Evolutionary conservation across 2,888 invertebrate genomes (phyloP).

Genomic region (Nomada lathburiana): DNA sequence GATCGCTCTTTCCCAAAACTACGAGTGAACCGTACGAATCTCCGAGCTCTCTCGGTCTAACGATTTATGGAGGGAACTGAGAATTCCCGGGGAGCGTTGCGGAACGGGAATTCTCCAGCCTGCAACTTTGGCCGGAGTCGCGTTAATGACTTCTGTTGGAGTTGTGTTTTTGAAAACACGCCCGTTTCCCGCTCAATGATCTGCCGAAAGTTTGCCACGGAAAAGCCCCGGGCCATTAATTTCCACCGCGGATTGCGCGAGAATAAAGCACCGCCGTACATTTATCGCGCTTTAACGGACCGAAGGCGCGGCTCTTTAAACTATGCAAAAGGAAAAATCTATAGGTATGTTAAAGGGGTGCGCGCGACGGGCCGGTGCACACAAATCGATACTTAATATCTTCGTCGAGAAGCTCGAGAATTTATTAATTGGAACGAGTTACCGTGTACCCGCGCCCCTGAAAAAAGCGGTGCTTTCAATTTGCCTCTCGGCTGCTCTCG

Average conservation of each 20-base stretch:
- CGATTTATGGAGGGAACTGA: conserved; percentile 52
- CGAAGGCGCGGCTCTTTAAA: background rate
- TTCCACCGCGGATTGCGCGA: conserved; percentile 18
- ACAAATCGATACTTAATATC: conserved; percentile 41
- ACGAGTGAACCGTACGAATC: conserved; percentile 25
- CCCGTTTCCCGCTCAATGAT: conserved; percentile 25
- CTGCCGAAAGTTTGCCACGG: conserved; percentile 37
- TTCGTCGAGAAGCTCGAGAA: conserved; percentile 18
- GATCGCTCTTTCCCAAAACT: background rate
- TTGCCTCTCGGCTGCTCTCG: background rate
- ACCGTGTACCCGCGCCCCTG: background rate
- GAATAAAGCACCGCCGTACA: conserved; percentile 25
- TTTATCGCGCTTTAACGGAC: conserved; percentile 36
- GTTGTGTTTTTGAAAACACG: conserved; percentile 48
- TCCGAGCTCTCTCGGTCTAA: conserved; percentile 13
- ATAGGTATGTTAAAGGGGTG: background rate
- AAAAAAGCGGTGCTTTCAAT: conserved; percentile 20
- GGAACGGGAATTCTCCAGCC: conserved; percentile 8
- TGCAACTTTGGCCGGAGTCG: conserved; percentile 35
- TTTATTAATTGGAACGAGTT: conserved; percentile 42
- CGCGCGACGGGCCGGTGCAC: background rate
- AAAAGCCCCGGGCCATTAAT: conserved; percentile 46
- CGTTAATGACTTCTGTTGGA: conserved; percentile 50
- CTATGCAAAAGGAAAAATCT: background rate
- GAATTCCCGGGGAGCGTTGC: conserved; percentile 34